Base-by-base conservation (phyloP, 2,888 invertebrate genomes). In the Chirona hameri region DNA sequence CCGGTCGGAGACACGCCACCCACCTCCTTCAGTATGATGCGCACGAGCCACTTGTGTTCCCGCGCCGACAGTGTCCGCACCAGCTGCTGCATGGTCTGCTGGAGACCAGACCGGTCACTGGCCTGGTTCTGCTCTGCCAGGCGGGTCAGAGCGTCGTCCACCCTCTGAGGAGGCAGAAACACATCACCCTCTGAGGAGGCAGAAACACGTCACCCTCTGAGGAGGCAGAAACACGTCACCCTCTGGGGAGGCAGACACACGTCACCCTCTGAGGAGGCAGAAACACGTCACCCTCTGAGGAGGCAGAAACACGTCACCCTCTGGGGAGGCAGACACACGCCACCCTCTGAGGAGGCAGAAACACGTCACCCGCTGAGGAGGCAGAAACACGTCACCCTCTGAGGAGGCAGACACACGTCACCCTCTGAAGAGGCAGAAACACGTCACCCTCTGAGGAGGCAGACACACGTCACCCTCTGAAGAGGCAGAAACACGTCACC, bases 21-120 rank as follows among this genome's bases (percentile, higher is more conserved):
- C 1, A 76, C 76, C 83, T 94, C 93, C 88, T 97, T 98, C 24
- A 98, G 89, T 81, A 98, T 91, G 82, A 98, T 93, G 82, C 97
- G 90, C 12, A 97, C 92, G 31, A 98, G 90, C 98, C 98, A 98
- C 89, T 96, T 96, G 85, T 95, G 91, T 87, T 98, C 95, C 24
- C 91, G 87, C 0, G 94, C 92, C 14, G 93, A 92, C 85, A 93
- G 90, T 84, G 91, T 91, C 84, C 91, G 91, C 55, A 95, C 89
- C 81, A 96, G 90, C 81, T 90, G 89, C 83, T 91, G 90, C 83
- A 97, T 90, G 83, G 91, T 90, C 52, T 91, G 91, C 86, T 92
- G 92, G 72, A 91, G 89, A 10, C 88, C 89, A 81, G 88, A 89
- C 89, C 82, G 90, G 87, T 92, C 91, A 86, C 90, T 90, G 82